Conservation (phyloP, 2,797 vertebrate genomes). For the Gadopsis bispinosus region DNA sequence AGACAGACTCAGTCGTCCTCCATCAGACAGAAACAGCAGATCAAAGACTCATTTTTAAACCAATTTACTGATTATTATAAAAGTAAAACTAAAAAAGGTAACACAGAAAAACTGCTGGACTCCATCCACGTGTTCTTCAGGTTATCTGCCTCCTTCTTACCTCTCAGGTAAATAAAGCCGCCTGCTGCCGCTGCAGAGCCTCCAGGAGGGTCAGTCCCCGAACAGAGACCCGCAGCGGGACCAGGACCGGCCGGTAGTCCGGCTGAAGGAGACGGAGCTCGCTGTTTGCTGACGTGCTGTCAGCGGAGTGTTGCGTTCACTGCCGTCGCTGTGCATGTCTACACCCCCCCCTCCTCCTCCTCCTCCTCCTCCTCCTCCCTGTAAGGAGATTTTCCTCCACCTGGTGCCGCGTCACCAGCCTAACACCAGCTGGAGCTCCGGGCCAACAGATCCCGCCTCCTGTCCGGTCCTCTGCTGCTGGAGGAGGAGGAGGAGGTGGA, state of each 20-base stretch:
- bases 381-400: conserved; percentile 58
- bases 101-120: neutral
- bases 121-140: neutral
- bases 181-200: neutral
- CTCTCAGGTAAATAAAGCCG: conserved; percentile 11
- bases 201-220: neutral
- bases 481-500: neutral
- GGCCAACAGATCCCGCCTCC: neutral
- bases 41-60: neutral
- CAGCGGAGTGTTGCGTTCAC: conserved; percentile 33
- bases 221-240: neutral
- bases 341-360: no score
- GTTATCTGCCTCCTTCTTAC: conserved; percentile 31
- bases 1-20: no score
- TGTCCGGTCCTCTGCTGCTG: neutral
- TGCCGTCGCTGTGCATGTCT: neutral
- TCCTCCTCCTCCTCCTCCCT: neutral
- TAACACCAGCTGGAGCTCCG: conserved; percentile 53
- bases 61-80: no score
- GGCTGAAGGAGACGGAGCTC: neutral
- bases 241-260: conserved; percentile 3
- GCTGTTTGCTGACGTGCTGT: neutral
- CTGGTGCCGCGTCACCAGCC: conserved; percentile 59
- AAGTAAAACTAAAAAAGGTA: no score
- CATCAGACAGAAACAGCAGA: neutral